These are phyloP conservation scores for Oncorhynchus keta DNA, from an alignment of 2,113 vertebrate species.

Conservation along the genomic window DNA sequence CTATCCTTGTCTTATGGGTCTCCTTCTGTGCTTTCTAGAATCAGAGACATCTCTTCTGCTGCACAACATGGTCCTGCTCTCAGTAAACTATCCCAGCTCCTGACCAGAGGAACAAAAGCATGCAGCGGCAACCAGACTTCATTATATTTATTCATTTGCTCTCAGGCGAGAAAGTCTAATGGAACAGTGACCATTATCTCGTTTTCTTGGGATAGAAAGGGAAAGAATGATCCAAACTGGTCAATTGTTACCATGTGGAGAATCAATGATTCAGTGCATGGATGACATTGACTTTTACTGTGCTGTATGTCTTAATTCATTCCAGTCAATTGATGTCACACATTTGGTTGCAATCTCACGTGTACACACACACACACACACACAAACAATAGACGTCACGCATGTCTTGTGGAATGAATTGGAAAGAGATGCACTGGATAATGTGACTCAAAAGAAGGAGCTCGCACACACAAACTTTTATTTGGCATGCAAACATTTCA, in stretches of 20 bases:
- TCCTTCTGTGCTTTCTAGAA: slow-evolving; percentile 59
- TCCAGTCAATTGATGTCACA: not conserved
- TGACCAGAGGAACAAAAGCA: not conserved
- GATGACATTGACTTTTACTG: not conserved
- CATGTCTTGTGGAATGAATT: too few species aligned
- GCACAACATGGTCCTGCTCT: slow-evolving; percentile 78
- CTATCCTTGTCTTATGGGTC: not conserved
- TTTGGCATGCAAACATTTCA: too few species aligned
- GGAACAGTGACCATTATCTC: not conserved
- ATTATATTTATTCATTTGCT: slow-evolving; percentile 2
- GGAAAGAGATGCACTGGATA: too few species aligned
- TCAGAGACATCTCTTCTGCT: slow-evolving; percentile 76
- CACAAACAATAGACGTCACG: too few species aligned
- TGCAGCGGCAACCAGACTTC: not conserved
- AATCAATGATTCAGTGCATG: slow-evolving; percentile 2
- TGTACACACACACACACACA: not conserved
- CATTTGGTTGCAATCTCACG: not conserved
- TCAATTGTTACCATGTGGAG: not conserved
- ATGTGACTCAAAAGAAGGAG: too few species aligned
- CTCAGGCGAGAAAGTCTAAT: not conserved
- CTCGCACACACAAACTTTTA: too few species aligned
- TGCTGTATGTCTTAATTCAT: not conserved
- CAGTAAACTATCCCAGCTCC: slow-evolving; percentile 61
- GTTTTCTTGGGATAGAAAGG: not conserved
- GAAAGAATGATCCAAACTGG: not conserved